Base-by-base conservation (phyloP, 2,888 invertebrate species). In the Hoplodrina ambigua region DNA sequence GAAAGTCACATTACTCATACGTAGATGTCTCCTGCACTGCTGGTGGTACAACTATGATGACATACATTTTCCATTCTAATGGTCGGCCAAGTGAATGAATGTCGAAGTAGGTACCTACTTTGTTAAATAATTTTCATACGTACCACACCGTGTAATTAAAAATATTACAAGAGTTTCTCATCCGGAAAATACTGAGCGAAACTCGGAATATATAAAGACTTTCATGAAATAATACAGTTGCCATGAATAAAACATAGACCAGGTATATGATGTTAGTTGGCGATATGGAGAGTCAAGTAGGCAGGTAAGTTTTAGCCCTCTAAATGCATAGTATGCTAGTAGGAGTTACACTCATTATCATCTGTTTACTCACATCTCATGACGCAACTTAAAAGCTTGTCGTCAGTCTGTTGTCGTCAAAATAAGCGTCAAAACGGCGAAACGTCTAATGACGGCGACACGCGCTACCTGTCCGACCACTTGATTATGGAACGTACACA, bases 331-430 rank as follows among this genome's bases (percentile, higher is more conserved):
- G 62, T 56, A 17, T 46, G 11, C 50, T 71, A 60, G 61, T 58
- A 64, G 62, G 3, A 68, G 57, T 61, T 63, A 65, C 70, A 75
- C 65, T 73, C 61, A 70, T 75, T 59, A 70, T 72, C 63, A 67
- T 82, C 65, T 80, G 72, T 81, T 85, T 77, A 79, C 81, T 83
- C 78, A 80, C 70, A 72, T 78, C 30, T 76, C 20, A 58, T 89
- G 86, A 89, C 82, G 87, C 82, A 88, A 90, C 80, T 78, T 75
- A 68, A 65, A 78, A 82, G 81, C 84, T 85, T 83, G 87, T 81
- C 86, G 86, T 82, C 41, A 86, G 84, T 82, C 41, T 85, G 84
- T 84, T 83, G 88, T 84, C 86, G 85, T 83, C 87, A 85, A 87
- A 89, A 86, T 86, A 85, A 83, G 82, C 76, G 68, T 71, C 74